phyloP scores from a whole-genome alignment of 2,888 invertebrate species.

The Epistrophe eligans region DNA sequence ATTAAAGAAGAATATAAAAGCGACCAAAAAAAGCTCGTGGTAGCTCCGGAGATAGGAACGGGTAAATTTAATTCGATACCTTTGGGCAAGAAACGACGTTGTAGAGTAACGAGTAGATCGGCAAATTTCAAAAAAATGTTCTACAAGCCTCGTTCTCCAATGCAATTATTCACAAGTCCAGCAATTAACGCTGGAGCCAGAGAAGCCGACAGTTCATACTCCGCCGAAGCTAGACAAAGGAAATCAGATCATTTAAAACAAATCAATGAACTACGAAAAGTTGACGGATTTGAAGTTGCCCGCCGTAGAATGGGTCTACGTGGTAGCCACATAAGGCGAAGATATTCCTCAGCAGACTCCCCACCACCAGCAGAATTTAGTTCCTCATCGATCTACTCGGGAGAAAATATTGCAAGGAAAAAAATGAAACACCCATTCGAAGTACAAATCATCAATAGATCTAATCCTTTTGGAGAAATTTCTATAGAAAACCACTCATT shows the following conservation, averaged over 20 bases:
- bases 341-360: neutral
- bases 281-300: neutral
- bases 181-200: neutral
- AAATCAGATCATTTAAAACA: neutral
- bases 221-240: neutral
- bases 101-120: too few relatives aligned
- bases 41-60: neutral
- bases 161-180: neutral
- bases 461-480: slow-evolving; percentile 4
- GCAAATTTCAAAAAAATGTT: too few relatives aligned
- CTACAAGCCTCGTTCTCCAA: too few relatives aligned
- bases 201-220: neutral
- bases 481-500: neutral
- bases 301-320: neutral
- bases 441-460: slow-evolving; percentile 1
- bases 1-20: neutral
- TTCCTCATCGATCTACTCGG: too few relatives aligned
- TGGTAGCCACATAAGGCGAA: neutral
- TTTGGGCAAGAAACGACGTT: too few relatives aligned
- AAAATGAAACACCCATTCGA: neutral
- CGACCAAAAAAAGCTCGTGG: neutral
- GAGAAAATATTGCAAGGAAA: neutral
- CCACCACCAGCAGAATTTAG: neutral
- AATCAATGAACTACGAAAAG: neutral
- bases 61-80: too few relatives aligned